Evolutionary conservation across 23 tunicate genomes (phyloP), one percentile per base, ranked within the genome.

Genomic region (Ciona savignyi): DNA sequence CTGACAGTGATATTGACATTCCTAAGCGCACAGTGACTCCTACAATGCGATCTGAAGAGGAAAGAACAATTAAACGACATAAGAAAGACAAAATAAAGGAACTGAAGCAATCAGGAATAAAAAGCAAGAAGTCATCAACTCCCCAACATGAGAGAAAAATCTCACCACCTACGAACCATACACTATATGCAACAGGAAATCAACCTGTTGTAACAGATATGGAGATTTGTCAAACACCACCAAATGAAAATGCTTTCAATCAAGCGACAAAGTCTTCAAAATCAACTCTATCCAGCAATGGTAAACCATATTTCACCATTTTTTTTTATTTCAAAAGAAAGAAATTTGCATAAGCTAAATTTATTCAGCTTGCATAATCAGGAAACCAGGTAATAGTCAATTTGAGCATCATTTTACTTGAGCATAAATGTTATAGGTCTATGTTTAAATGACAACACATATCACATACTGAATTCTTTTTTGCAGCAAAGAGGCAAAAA

Each of bases 1-100:
- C 81, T 1, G 73, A 63, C 6, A 32, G 48, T 51, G 81, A 70
- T 35, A 35, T 33, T 30, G 68, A 42, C 56, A 42, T 42, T 6
- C 56, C 56, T 6, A 42, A 15, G 56, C 56, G 15, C 9, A 42
- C 56, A 42, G 56, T 42, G 9, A 15, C 56, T 15, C 56, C 56
- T 42, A 9, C 56, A 42, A 15, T 42, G 56, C 56, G 56, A 15
- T 42, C 56, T 42, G 56, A 42, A 6, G 56, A 42, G 9, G 56
- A 42, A 42, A 9, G 56, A 42, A 42, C 56, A 42, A 42, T 42
- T 42, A 42, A 42, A 42, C 9, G 56, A 42, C 56, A 42, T 15
- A 42, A 42, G 56, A 42, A 42, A 42, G 56, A 42, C 56, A 42
- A 42, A 42, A 6, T 42, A 42, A 42, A 42, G 15, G 56, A 42